phyloP scores from a whole-genome alignment of 2,888 invertebrate species.

The Epirrhoe tristata region DNA sequence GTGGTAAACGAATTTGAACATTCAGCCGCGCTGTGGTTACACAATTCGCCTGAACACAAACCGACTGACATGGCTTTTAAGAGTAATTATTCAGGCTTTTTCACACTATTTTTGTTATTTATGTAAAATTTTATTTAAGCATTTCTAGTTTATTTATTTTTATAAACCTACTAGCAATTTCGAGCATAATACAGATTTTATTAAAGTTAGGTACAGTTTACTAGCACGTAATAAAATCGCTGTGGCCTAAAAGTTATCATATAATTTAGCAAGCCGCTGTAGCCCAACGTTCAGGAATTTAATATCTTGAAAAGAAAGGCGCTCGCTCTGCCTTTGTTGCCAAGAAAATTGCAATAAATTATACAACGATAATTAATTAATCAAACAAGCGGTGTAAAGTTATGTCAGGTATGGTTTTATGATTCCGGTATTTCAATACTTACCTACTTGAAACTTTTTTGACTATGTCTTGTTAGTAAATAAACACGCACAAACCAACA shows the following conservation, averaged over 20 bases:
- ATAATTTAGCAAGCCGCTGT: slow-evolving; percentile 25
- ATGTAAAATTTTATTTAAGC: neutral
- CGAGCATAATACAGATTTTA: neutral
- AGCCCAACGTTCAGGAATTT: slow-evolving; percentile 51
- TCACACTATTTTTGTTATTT: neutral
- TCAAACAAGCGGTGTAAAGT: slow-evolving; percentile 50
- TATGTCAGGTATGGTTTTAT: neutral
- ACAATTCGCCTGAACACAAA: slow-evolving; percentile 1
- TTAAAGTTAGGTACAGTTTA: neutral
- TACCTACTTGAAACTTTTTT: slow-evolving; percentile 7
- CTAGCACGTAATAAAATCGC: neutral
- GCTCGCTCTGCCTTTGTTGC: slow-evolving; percentile 50
- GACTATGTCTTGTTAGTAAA: too few species aligned
- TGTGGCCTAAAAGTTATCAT: slow-evolving; percentile 15
- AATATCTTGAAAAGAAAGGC: slow-evolving; percentile 58
- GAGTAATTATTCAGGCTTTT: neutral
- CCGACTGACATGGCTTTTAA: slow-evolving; percentile 3
- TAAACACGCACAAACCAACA: too few species aligned
- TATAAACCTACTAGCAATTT: too few species aligned
- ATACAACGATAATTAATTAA: slow-evolving; percentile 47
- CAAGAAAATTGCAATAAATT: slow-evolving; percentile 61
- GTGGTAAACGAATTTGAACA: slow-evolving; percentile 6
- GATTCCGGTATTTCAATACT: slow-evolving; percentile 14
- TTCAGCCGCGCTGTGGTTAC: neutral
- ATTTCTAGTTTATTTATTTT: neutral